Base-by-base conservation (phyloP, 2,888 invertebrate genomes). In the Harpagoxenus sublaevis region DNA sequence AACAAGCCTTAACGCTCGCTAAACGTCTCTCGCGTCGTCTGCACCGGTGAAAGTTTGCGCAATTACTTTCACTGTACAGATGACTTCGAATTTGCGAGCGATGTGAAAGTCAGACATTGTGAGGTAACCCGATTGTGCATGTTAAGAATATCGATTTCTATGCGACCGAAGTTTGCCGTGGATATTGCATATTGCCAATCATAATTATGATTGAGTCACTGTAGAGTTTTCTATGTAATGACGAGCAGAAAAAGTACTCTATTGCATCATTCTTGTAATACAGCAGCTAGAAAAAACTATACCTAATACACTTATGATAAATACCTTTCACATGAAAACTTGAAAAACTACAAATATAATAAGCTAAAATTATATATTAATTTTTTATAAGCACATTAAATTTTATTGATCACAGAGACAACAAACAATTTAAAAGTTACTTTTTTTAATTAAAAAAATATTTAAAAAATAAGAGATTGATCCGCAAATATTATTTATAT, bases 51-150 rank as follows among this genome's bases (percentile, higher is more conserved):
- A 79, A 79, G 57, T 79, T 70, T 48, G 60, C 70, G 3, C 70
- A 79, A 70, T 70, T 79, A 79, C 70, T 79, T 79, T 79, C 70
- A 10, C 48, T 68, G 48, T 68, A 79, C 68, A 55, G 57, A 79
- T 79, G 70, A 79, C 48, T 79, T 79, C 70, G 70, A 79, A 70
- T 79, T 70, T 60, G 79, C 45, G 35, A 39, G 60, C 60, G 23
- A 35, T 70, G 35, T 45, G 48, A 35, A 68, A 79, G 78, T 79
- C 68, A 68, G 70, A 8, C 31, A 45, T 57, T 70, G 70, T 48
- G 70, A n/a, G 42, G 42, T 53, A 66, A 35, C 23, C 3, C 39
- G 57, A 70, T 79, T 79, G 35, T 35, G 12, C 48, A 65, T 15
- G 18, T 77, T 57, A 79, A 23, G 31, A 28, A 39, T 79, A 79